These are phyloP conservation scores for Elaphurus davidianus DNA, from an alignment of 2,113 vertebrate genomes.

Conservation along the genomic window DNA sequence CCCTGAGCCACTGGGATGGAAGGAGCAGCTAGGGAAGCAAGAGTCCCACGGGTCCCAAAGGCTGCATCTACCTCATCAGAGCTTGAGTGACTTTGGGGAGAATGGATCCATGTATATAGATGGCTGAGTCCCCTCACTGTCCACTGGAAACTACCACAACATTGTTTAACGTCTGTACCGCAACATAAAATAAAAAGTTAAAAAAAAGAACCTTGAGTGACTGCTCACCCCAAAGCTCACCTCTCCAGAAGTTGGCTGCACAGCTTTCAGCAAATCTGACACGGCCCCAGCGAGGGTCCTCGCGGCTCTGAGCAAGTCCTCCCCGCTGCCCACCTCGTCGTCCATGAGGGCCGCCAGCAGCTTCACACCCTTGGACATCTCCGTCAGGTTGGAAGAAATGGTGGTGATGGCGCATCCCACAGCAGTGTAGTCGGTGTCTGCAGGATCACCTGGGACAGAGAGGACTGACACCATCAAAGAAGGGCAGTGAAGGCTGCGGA, in stretches of 20 bases:
- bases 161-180: not conserved
- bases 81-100: not conserved
- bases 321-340: conserved; percentile 95
- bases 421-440: conserved; percentile 97
- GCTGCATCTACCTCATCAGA: not conserved
- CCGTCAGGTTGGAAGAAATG: conserved; percentile 98
- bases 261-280: conserved; percentile 95
- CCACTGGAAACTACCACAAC: not conserved
- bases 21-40: not conserved
- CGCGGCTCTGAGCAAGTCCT: conserved; percentile 95
- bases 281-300: conserved; percentile 94
- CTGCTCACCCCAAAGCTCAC: conserved; percentile 75
- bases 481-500: not conserved
- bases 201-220: not conserved
- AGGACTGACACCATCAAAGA: not conserved
- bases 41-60: not conserved
- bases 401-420: conserved; percentile 99
- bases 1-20: not conserved
- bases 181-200: not conserved
- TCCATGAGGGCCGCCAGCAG: conserved; percentile 97
- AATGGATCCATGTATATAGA: not conserved
- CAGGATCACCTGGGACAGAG: conserved; percentile 90
- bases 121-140: not conserved
- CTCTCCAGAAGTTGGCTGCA: conserved; percentile 96
- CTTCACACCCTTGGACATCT: conserved; percentile 99